phyloP scores from a whole-genome alignment of 2,797 vertebrate species.

The Urosaurus nigricauda region DNA sequence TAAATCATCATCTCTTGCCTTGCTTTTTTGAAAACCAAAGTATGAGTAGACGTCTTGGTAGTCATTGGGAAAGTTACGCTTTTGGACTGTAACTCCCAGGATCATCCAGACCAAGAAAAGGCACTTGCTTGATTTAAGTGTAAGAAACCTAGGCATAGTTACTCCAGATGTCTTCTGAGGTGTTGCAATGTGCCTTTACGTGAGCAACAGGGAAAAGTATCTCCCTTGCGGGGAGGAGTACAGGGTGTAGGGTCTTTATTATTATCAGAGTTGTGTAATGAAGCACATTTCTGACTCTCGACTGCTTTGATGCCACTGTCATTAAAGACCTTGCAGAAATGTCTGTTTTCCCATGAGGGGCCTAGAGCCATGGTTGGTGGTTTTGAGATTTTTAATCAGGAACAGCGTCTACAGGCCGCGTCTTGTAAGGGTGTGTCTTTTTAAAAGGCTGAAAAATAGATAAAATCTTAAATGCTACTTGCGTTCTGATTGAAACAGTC shows the following conservation, averaged over 20 bases:
- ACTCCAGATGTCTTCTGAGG: not conserved
- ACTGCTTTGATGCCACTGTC: constrained; percentile 41
- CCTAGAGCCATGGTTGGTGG: constrained; percentile 67
- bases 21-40: not conserved
- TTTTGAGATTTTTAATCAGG: constrained; percentile 55
- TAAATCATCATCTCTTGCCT: not conserved
- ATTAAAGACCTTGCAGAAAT: constrained; percentile 47
- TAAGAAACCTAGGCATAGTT: not conserved
- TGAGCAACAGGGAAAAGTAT: constrained; percentile 13
- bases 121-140: not conserved
- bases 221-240: not conserved
- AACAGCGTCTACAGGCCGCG: constrained; percentile 29
- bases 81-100: too few species aligned
- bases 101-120: too few species aligned
- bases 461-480: constrained; percentile 22
- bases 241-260: not conserved
- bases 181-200: constrained; percentile 12
- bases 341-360: constrained; percentile 30
- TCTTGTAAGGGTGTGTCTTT: constrained; percentile 39
- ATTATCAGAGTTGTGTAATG: constrained; percentile 34
- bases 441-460: constrained; percentile 9
- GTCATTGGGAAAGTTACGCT: too few species aligned
- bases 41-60: not conserved
- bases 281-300: not conserved
- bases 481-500: not conserved